These are phyloP conservation scores for Syngnathus rostellatus DNA, from an alignment of 2,797 vertebrate genomes.

Conservation along the genomic window DNA sequence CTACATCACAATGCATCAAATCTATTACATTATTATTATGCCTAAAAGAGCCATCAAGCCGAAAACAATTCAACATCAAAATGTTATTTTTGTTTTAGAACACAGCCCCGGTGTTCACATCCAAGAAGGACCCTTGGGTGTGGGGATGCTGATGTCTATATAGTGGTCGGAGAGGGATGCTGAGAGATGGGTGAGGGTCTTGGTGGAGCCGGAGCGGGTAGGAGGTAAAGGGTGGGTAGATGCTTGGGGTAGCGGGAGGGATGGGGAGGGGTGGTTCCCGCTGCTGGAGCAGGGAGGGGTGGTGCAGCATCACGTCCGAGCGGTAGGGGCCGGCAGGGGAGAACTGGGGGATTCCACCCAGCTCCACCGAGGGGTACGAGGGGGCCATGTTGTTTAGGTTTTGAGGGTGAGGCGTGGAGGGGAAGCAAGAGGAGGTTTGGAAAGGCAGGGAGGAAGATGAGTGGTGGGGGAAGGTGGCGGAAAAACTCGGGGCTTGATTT, in stretches of 20 bases:
- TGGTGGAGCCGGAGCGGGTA: conserved; percentile 72
- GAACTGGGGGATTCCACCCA: conserved; percentile 54
- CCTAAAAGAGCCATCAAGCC: conserved; percentile 42
- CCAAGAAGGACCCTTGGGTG: conserved; percentile 72
- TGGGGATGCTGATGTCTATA: conserved; percentile 77
- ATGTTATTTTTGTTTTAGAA: conserved; percentile 38
- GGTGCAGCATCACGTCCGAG: conserved; percentile 65
- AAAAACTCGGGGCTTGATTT: conserved; percentile 31
- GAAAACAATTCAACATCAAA: conserved; percentile 4
- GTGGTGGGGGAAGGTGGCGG: conserved; percentile 36
- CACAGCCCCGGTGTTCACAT: conserved; percentile 53
- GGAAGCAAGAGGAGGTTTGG: conserved; percentile 43
- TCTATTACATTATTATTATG: conserved; percentile 25
- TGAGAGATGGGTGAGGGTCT: conserved; percentile 69
- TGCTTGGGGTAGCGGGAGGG: conserved; percentile 35
- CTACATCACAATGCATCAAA: conserved; percentile 10
- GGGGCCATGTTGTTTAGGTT: conserved; percentile 6
- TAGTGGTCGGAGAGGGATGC: conserved; percentile 75
- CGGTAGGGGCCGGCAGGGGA: conserved; percentile 54
- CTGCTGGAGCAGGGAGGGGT: conserved; percentile 49
- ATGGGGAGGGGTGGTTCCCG: conserved; percentile 47
- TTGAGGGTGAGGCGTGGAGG: conserved; percentile 41
- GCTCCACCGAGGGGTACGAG: conserved; percentile 51
- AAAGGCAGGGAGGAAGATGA: conserved; percentile 45
- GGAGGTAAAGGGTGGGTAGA: conserved; percentile 64